A percentile compares a stretch with the other conserved stretches of the same genome.
phyloP scores from a whole-genome alignment of 2,113 vertebrate genomes.

The Pitta sordida region DNA sequence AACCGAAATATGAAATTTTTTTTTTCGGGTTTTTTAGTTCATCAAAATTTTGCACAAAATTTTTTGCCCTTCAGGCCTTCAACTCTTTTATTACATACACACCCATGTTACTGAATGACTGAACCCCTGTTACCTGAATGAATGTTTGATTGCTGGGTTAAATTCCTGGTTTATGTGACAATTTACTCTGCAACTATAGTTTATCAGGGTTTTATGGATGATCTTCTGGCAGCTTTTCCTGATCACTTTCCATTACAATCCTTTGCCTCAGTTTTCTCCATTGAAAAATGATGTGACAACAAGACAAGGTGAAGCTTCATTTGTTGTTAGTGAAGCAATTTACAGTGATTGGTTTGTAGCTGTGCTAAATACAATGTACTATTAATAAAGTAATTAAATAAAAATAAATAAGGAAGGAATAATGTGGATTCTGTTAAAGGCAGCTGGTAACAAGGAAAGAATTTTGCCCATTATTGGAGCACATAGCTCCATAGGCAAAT shows the following conservation, averaged over 20 bases:
- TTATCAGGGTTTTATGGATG: neutral
- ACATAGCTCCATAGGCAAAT: slow-evolving; percentile 61
- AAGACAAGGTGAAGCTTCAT: neutral
- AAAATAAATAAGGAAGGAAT: slow-evolving; percentile 8
- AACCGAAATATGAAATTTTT: neutral
- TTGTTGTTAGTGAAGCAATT: neutral
- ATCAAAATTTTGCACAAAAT: neutral
- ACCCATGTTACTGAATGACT: neutral
- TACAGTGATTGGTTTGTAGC: neutral
- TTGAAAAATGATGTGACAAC: neutral
- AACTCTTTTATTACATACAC: neutral
- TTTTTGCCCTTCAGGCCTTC: neutral
- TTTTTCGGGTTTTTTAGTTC: neutral
- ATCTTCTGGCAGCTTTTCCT: neutral
- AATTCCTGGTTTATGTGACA: neutral
- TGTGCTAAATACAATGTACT: neutral
- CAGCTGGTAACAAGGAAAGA: slow-evolving; percentile 42
- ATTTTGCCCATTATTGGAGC: slow-evolving; percentile 40
- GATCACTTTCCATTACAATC: neutral
- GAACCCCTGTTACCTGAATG: neutral
- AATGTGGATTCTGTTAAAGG: slow-evolving; percentile 33
- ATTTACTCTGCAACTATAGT: neutral
- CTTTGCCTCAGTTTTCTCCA: neutral
- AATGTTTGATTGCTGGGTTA: neutral
- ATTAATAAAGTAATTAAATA: slow-evolving; percentile 26